Conservation (phyloP, 2,113 vertebrate genomes). For the Neotoma lepida region DNA sequence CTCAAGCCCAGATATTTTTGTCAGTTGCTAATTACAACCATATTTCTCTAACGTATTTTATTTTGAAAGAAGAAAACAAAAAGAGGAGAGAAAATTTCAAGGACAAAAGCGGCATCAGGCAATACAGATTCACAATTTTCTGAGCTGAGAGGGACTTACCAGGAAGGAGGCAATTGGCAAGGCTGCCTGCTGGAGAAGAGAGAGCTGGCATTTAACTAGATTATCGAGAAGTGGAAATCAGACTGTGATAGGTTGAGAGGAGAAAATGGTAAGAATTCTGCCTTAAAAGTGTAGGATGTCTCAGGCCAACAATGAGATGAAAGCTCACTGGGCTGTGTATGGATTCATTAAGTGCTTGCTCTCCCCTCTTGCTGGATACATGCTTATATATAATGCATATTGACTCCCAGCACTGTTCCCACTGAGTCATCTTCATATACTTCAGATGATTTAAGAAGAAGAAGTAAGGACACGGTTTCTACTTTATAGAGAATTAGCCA, state of each 20-base stretch:
- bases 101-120: conserved; percentile 78
- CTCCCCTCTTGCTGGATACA: not conserved
- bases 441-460: not conserved
- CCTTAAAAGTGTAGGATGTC: not conserved
- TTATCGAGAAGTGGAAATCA: not conserved
- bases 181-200: not conserved
- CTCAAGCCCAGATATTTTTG: conserved; percentile 95
- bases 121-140: conserved; percentile 79
- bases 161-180: conserved; percentile 45
- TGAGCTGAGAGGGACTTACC: conserved; percentile 71
- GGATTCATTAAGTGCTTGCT: not conserved
- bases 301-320: not conserved
- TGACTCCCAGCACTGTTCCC: not conserved
- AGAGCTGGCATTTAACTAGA: not conserved
- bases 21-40: conserved; percentile 98
- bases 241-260: not conserved
- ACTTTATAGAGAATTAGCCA: not conserved
- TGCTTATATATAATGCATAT: not conserved
- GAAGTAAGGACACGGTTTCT: not conserved
- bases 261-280: not conserved
- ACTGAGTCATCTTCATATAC: not conserved
- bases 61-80: conserved; percentile 82
- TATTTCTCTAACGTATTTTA: conserved; percentile 92
- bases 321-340: not conserved
- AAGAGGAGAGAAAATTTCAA: conserved; percentile 89